Conservation (phyloP, 2,113 vertebrate species). For the Circaetus gallicus region DNA sequence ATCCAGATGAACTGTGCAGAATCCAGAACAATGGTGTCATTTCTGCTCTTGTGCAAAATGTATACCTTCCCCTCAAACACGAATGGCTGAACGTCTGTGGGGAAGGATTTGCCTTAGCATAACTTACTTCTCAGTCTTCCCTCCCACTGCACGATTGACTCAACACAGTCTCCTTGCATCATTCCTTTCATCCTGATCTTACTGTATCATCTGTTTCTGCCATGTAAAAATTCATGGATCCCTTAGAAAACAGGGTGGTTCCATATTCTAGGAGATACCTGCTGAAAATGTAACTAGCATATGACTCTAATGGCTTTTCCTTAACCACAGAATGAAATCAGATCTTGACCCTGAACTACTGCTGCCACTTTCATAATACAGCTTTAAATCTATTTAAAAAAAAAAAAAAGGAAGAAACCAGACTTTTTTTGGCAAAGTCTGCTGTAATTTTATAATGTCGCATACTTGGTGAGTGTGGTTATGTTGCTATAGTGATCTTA, state of each 20-base stretch:
- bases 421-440: background rate
- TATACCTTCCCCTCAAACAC: background rate
- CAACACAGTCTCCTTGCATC: background rate
- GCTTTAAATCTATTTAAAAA: background rate
- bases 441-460: background rate
- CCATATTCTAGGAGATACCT: background rate
- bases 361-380: background rate
- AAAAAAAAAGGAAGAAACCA: background rate
- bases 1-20: background rate
- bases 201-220: background rate
- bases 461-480: background rate
- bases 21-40: background rate
- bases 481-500: constrained; percentile 50
- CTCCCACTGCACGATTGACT: background rate
- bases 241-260: background rate
- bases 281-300: background rate
- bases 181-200: background rate
- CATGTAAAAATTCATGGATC: background rate
- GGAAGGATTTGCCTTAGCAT: background rate
- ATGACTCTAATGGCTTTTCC: background rate
- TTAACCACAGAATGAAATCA: background rate
- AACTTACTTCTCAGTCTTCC: background rate
- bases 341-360: background rate
- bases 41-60: background rate
- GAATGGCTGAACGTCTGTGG: background rate